Evolutionary conservation across 2,113 vertebrate genomes (phyloP).

Genomic region (Pelodiscus sinensis): DNA sequence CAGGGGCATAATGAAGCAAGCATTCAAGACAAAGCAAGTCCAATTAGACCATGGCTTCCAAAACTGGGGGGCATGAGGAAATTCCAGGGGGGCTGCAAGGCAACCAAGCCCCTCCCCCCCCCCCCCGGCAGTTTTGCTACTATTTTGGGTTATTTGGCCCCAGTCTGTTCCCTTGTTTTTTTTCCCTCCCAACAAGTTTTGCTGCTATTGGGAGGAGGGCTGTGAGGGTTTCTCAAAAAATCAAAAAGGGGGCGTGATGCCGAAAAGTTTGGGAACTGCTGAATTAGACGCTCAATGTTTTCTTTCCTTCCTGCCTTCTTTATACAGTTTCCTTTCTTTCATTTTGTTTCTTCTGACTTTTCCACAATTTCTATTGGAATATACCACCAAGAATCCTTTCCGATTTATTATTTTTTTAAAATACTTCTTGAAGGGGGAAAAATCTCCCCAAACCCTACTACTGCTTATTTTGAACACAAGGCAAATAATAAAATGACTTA

Average conservation of each 20-base stretch:
- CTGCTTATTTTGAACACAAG: neutral
- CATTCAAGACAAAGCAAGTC: neutral
- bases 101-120: too few species aligned
- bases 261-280: too few species aligned
- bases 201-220: too few species aligned
- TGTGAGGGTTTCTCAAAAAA: too few species aligned
- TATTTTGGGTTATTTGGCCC: too few species aligned
- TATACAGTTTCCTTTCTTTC: neutral
- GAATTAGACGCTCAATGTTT: neutral
- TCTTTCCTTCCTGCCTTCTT: neutral
- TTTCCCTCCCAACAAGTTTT: too few species aligned
- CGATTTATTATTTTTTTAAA: neutral
- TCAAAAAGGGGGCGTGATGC: too few species aligned
- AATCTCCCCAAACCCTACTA: neutral
- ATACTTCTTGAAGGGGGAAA: neutral
- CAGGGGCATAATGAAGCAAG: neutral
- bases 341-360: neutral
- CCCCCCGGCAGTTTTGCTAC: too few species aligned
- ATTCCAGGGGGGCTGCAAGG: too few species aligned
- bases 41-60: neutral
- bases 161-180: too few species aligned
- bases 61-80: too few species aligned
- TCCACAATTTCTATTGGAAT: rapidly evolving
- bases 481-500: neutral
- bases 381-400: neutral